Conservation (phyloP, 2,113 vertebrate species). For the Scopus umbretta region DNA sequence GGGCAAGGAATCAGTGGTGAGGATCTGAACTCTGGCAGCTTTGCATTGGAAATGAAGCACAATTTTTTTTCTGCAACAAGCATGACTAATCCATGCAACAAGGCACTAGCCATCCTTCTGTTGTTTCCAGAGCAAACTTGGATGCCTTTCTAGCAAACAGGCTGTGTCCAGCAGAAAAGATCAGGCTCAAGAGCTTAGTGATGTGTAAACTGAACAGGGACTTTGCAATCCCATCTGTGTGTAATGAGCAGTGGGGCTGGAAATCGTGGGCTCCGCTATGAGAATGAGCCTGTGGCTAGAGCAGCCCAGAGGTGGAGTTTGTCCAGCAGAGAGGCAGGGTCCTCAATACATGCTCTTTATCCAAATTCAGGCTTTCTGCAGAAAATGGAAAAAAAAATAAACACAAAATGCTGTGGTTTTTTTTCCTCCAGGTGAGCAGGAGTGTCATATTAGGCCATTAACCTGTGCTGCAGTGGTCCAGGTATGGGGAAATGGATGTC, state of each 20-base stretch:
- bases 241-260: neutral
- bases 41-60: neutral
- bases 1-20: neutral
- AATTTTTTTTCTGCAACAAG: neutral
- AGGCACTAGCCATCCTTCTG: neutral
- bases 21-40: neutral
- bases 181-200: neutral
- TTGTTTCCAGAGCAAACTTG: neutral
- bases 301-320: neutral
- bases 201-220: neutral
- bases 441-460: too few species aligned
- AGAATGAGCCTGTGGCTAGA: neutral
- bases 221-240: neutral
- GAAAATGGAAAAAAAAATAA: neutral
- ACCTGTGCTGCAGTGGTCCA: neutral
- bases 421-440: neutral
- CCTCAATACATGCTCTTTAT: neutral
- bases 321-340: neutral
- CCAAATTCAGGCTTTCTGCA: neutral
- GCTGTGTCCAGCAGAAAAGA: neutral
- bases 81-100: neutral
- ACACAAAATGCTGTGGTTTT: accelerated
- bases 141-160: neutral
- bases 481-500: accelerated
- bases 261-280: neutral